Evolutionary conservation across 1,140 invertebrate genomes (phyloP).

Genomic region (Conopomorpha cramerella): DNA sequence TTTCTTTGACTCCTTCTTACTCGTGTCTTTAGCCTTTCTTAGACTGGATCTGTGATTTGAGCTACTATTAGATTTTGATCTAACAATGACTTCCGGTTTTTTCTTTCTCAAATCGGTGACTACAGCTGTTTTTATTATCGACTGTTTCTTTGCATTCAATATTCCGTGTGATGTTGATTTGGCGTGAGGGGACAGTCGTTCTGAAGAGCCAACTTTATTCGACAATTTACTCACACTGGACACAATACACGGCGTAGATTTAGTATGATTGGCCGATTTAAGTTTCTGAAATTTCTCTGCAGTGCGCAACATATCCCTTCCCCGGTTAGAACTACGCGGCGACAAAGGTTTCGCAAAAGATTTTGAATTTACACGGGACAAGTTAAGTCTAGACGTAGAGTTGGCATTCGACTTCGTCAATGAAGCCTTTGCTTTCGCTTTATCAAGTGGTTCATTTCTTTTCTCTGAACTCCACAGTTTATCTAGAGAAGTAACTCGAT

Average conservation of each 20-base stretch:
- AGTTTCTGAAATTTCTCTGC: constrained; percentile 45
- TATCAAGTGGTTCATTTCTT: constrained; percentile 42
- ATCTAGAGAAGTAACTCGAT: constrained; percentile 51
- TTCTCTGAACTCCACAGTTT: constrained; percentile 52
- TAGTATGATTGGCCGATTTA: constrained; percentile 27
- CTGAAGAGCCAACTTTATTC: no score
- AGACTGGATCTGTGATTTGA: neutral
- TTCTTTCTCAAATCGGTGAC: constrained; percentile 43
- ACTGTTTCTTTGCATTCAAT: no score
- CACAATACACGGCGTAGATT: constrained; percentile 23
- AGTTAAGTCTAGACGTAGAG: constrained; percentile 5
- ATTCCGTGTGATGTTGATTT: no score
- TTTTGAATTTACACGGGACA: constrained; percentile 4
- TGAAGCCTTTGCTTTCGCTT: constrained; percentile 24
- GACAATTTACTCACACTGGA: no score
- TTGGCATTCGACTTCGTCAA: constrained; percentile 10
- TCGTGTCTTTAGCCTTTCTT: no score
- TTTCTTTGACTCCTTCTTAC: no score
- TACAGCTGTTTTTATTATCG: constrained; percentile 33
- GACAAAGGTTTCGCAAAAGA: constrained; percentile 9
- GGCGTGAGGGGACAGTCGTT: no score
- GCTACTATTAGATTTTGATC: constrained; percentile 4
- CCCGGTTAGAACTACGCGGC: constrained; percentile 26
- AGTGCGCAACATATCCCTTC: constrained; percentile 45
- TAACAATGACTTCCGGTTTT: constrained; percentile 31